Evolutionary conservation across 2,888 invertebrate genomes (phyloP), one percentile per base, ranked within the genome.

Genomic region (Diarsia brunnea): DNA sequence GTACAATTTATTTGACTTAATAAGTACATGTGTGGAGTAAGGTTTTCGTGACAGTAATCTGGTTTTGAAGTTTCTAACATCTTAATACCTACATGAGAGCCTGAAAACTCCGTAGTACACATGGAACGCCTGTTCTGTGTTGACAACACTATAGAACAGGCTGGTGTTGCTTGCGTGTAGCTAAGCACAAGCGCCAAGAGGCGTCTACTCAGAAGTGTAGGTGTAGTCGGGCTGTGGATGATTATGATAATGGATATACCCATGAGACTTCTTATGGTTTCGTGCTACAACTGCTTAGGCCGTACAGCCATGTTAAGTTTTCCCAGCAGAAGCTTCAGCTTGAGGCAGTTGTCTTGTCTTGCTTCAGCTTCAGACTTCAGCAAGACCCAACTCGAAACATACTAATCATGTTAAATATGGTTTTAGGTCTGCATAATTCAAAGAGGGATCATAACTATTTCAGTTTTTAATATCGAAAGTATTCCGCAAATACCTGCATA

Each of bases 401-500:
- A 19, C 2, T 31, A 38, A 27, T 21, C 27, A 21, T 27, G 21
- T n/a, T 5, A 45, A 24, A 73, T 19, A 38, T 58, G 31, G 11
- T 11, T 55, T 27, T 51, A 11, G 11, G 19, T 10, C 43, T 12
- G 12, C 24, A n/a, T 27, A 16, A 1, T 74, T 47, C 38, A 51
- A 51, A n/a, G 21, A n/a, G 27, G 60, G 21, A 74, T 24, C 27
- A 27, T 24, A 31, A 45, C 43, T 67, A 67, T 55, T 47, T 70
- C 7, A 27, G 21, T 38, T 16, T 16, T 11, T 21, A 16, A 19
- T 27, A 24, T 24, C n/a, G 14, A 43, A 51, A 75, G 67, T 81
- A 75, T 85, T 87, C 87, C 72, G 84, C 85, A 87, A 87, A 89
- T 75, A 78, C 27, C 27, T 60, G 27, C 60, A 24, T 47, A 69